phyloP scores from a whole-genome alignment of 2,888 invertebrate genomes.

The Gymnosoma rotundatum region DNA sequence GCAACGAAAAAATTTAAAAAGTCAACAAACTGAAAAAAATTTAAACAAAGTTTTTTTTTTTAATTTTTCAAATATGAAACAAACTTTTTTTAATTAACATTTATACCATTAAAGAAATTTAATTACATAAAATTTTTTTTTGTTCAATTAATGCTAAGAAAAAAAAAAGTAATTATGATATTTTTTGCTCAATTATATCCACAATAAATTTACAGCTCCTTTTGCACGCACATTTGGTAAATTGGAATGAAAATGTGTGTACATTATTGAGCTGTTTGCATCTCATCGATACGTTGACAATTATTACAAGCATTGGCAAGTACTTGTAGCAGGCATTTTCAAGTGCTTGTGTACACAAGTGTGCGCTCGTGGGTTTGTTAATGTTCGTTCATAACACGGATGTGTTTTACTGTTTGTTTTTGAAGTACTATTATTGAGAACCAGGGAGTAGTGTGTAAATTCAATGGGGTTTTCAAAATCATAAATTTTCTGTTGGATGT shows the following conservation, averaged over 20 bases:
- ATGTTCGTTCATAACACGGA: background rate
- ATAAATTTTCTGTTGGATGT: constrained; percentile 29
- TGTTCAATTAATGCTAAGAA: background rate
- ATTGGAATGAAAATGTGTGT: constrained; percentile 31
- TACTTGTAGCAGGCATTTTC: constrained; percentile 64
- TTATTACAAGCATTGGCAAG: constrained; percentile 65
- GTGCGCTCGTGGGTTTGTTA: background rate
- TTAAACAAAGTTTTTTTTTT: too few relatives aligned
- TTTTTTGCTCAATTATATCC: constrained; percentile 5
- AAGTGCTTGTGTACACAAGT: constrained; percentile 41
- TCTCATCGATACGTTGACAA: constrained; percentile 58
- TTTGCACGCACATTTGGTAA: constrained; percentile 67
- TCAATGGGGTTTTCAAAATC: constrained; percentile 36
- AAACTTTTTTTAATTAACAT: too few relatives aligned
- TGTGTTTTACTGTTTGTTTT: constrained; percentile 39
- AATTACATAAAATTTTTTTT: background rate
- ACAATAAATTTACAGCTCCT: constrained; percentile 49
- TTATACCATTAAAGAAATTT: too few relatives aligned
- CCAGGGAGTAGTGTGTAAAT: constrained; percentile 8
- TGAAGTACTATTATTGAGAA: constrained; percentile 39
- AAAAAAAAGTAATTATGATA: background rate
- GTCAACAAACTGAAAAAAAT: too few relatives aligned
- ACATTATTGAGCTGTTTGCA: constrained; percentile 37
- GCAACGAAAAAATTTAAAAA: too few relatives aligned
- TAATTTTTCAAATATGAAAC: too few relatives aligned